phyloP scores from a whole-genome alignment of 2,113 vertebrate species.

The Bubalus kerabau region DNA sequence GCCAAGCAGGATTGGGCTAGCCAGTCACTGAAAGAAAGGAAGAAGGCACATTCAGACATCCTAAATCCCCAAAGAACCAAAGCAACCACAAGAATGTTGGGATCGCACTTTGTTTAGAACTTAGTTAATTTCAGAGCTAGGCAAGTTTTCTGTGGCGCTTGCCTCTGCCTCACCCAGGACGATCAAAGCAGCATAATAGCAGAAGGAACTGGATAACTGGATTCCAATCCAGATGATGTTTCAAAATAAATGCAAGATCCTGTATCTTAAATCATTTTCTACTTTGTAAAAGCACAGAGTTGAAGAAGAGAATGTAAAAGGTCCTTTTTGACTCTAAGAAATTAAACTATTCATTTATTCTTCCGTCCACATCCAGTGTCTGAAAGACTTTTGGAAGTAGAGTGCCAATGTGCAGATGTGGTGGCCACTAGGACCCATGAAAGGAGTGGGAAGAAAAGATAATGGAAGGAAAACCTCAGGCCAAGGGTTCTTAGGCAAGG shows the following conservation, averaged over 20 bases:
- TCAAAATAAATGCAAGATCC: neutral
- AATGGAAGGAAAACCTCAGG: too few species aligned
- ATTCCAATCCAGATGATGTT: neutral
- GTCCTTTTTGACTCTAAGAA: neutral
- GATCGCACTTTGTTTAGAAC: neutral
- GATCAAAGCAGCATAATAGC: neutral
- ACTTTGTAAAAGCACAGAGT: neutral
- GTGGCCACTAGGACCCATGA: neutral
- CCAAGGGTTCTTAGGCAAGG: neutral
- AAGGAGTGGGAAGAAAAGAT: neutral
- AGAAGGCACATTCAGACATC: neutral
- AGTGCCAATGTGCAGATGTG: neutral
- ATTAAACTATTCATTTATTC: neutral
- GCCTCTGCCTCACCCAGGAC: neutral
- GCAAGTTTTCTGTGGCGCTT: neutral
- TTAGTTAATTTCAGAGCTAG: neutral
- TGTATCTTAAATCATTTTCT: neutral
- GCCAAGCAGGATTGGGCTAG: neutral
- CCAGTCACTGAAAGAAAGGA: neutral
- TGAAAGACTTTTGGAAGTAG: neutral
- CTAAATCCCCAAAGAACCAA: neutral
- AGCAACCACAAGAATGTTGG: neutral
- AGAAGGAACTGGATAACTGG: neutral
- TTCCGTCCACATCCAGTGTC: neutral
- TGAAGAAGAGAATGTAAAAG: neutral